A percentile compares a stretch with the other conserved stretches of the same genome.
Evolutionary conservation across 2,113 vertebrate genomes (phyloP).

Genomic region (Stercorarius parasiticus): DNA sequence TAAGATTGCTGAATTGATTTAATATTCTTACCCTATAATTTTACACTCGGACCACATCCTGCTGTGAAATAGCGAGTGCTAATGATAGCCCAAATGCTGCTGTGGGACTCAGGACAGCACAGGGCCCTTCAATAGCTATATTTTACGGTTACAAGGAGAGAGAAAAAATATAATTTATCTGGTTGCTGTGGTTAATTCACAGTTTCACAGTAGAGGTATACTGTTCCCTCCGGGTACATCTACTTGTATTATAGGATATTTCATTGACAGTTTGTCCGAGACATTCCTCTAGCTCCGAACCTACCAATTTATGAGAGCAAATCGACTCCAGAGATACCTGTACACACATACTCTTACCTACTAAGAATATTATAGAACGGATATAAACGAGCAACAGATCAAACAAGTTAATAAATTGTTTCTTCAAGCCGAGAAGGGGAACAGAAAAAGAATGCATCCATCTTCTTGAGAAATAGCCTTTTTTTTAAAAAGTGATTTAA

Average conservation of each 20-base stretch:
- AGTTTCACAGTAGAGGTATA: constrained; percentile 56
- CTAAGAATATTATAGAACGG: not conserved
- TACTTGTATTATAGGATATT: constrained; percentile 41
- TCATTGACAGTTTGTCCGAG: constrained; percentile 44
- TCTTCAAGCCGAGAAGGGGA: not conserved
- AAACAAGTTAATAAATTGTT: not conserved
- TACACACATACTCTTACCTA: not conserved
- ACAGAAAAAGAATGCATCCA: not conserved
- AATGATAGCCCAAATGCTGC: constrained; percentile 42
- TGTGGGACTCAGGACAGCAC: constrained; percentile 19
- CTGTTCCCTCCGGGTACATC: constrained; percentile 47
- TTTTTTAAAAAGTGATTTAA: not conserved
- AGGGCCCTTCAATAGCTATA: constrained; percentile 41
- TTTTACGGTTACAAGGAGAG: constrained; percentile 56
- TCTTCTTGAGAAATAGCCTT: not conserved
- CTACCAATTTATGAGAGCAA: not conserved
- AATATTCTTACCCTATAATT: constrained; percentile 48
- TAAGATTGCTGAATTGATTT: constrained; percentile 33
- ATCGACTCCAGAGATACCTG: not conserved
- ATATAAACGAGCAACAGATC: not conserved
- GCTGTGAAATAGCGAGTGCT: constrained; percentile 54
- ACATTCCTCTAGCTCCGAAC: not conserved
- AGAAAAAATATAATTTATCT: constrained; percentile 60
- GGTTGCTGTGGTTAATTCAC: constrained; percentile 52
- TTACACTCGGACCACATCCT: constrained; percentile 29